Percentiles rank a stretch among this genome's conserved stretches.
These are phyloP conservation scores for Enteromius mattozi DNA, from an alignment of 2,797 vertebrate genomes.

Conservation along the genomic window DNA sequence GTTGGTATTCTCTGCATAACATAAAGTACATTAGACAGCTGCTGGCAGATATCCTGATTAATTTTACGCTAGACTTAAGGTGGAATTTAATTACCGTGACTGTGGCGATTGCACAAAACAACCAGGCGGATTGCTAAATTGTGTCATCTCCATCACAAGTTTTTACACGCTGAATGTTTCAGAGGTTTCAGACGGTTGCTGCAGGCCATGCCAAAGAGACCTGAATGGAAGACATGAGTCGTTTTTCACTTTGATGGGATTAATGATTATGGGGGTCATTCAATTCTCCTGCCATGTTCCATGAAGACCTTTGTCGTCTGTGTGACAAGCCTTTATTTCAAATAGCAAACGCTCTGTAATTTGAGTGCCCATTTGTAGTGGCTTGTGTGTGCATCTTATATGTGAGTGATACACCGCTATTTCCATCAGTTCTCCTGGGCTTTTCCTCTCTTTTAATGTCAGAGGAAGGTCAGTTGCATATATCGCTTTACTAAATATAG, in stretches of 20 bases:
- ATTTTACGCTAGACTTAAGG: slow-evolving; percentile 61
- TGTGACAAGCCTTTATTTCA: slow-evolving; percentile 56
- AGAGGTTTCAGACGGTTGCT: slow-evolving; percentile 32
- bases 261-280: slow-evolving; percentile 53
- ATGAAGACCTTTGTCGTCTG: slow-evolving; percentile 59
- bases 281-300: slow-evolving; percentile 44
- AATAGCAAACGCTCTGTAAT: slow-evolving; percentile 60
- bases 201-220: slow-evolving; percentile 4
- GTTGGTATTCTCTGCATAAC: slow-evolving; percentile 60
- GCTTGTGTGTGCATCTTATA: slow-evolving; percentile 49
- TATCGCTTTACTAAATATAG: slow-evolving; percentile 62
- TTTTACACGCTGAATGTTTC: slow-evolving; percentile 53
- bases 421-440: slow-evolving; percentile 56
- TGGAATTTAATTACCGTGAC: slow-evolving; percentile 62
- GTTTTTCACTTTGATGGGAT: slow-evolving; percentile 50
- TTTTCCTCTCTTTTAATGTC: slow-evolving; percentile 54
- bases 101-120: slow-evolving; percentile 59
- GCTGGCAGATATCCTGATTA: slow-evolving; percentile 62
- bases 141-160: slow-evolving; percentile 50
- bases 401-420: slow-evolving; percentile 56
- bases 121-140: slow-evolving; percentile 45
- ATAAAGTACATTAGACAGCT: slow-evolving; percentile 58
- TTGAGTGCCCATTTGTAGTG: slow-evolving; percentile 53
- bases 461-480: slow-evolving; percentile 61
- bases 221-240: slow-evolving; percentile 4